Evolutionary conservation across 2,797 vertebrate genomes (phyloP).

Genomic region (Philypnodon macrostomus): DNA sequence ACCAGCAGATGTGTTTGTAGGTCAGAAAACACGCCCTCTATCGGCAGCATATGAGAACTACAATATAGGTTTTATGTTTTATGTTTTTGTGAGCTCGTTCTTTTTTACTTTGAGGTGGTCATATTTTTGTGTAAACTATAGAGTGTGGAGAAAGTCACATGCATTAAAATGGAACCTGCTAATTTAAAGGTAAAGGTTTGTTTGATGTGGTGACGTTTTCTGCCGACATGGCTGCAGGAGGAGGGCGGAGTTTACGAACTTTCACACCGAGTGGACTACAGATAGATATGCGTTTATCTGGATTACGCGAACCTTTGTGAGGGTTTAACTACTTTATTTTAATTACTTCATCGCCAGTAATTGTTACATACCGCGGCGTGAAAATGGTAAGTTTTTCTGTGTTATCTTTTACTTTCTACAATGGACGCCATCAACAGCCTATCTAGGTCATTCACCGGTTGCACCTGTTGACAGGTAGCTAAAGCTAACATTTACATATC

Average conservation of each 20-base stretch:
- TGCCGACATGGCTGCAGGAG: conserved; percentile 13
- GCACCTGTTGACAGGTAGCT: conserved; percentile 60
- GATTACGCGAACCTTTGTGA: conserved; percentile 41
- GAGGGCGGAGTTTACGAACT: conserved; percentile 56
- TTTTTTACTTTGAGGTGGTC: no score
- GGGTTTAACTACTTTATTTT: conserved; percentile 41
- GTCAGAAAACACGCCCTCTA: conserved; percentile 55
- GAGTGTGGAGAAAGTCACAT: neutral
- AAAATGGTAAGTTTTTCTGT: conserved; percentile 63
- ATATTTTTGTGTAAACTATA: neutral
- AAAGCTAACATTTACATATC: conserved; percentile 3
- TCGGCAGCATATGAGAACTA: conserved; percentile 14
- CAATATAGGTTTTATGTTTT: conserved; percentile 12
- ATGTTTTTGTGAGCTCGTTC: conserved; percentile 21
- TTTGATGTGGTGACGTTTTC: conserved; percentile 33
- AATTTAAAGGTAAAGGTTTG: neutral
- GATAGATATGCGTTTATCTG: conserved; percentile 37
- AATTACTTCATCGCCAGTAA: neutral
- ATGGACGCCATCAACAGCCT: neutral
- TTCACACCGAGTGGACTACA: conserved; percentile 14
- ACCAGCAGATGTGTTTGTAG: neutral
- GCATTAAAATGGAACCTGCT: neutral
- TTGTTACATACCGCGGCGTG: conserved; percentile 3
- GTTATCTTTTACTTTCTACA: conserved; percentile 2
- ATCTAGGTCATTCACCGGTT: conserved; percentile 54